These are phyloP conservation scores for Beaufortia kweichowensis DNA, from an alignment of 2,113 vertebrate species.

Conservation along the genomic window DNA sequence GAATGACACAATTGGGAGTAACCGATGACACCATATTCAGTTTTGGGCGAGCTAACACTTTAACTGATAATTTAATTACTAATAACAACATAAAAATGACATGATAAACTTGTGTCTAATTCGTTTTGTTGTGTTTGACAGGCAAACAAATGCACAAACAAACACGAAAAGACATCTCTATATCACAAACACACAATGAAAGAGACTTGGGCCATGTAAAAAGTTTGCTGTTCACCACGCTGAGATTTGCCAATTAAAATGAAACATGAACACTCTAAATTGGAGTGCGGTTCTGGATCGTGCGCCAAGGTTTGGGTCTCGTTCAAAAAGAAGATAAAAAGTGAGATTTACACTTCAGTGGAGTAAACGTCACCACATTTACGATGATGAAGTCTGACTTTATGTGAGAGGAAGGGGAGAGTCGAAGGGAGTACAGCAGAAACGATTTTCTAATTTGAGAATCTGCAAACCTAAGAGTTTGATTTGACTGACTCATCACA, in stretches of 20 bases:
- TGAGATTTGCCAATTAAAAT: constrained; percentile 46
- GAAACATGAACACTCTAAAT: constrained; percentile 44
- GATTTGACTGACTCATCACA: constrained; percentile 9
- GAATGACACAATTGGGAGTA: too few species aligned
- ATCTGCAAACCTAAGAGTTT: constrained; percentile 19
- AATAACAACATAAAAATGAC: too few species aligned
- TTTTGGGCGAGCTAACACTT: too few species aligned
- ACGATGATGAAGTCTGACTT: constrained; percentile 46
- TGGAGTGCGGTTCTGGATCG: constrained; percentile 8
- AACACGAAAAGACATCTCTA: too few species aligned
- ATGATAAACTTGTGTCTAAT: too few species aligned
- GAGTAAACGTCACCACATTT: constrained; percentile 46
- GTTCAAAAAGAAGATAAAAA: constrained; percentile 32
- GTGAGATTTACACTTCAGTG: constrained; percentile 40
- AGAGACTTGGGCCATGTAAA: constrained; percentile 32
- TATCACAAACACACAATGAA: constrained; percentile 23
- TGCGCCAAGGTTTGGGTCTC: constrained; percentile 38
- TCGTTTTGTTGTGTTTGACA: too few species aligned
- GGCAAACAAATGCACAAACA: too few species aligned
- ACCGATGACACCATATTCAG: too few species aligned
- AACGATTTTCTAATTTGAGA: background rate
- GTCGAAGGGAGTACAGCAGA: background rate
- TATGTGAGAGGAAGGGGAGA: background rate
- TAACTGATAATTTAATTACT: too few species aligned
- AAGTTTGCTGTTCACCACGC: constrained; percentile 33